Percentiles rank a stretch among this genome's conserved stretches.
Evolutionary conservation across 2,888 invertebrate species (phyloP).

Genomic region (Andrena bicolor): DNA sequence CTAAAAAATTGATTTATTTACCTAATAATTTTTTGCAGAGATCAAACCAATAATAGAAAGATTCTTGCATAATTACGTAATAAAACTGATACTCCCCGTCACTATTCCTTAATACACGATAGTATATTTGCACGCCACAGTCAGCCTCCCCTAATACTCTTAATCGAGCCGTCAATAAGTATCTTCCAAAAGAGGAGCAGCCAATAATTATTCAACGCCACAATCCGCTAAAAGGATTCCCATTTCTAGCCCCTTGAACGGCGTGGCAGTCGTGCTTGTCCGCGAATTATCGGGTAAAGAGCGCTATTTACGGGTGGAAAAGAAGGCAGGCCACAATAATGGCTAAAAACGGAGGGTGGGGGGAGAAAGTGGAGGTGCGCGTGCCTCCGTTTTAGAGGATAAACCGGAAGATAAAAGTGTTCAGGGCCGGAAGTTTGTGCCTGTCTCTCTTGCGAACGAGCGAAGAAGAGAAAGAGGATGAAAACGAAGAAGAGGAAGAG

Average conservation of each 20-base stretch:
- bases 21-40: too few species aligned
- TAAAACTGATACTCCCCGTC: too few species aligned
- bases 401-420: slow-evolving; percentile 65
- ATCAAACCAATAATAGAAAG: too few species aligned
- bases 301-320: slow-evolving; percentile 32
- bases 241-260: background rate
- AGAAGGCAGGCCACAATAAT: background rate
- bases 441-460: slow-evolving; percentile 5
- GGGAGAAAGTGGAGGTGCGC: slow-evolving; percentile 8
- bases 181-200: background rate
- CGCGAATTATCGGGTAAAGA: slow-evolving; percentile 38
- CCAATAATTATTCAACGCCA: slow-evolving; percentile 34
- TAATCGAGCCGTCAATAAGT: too few species aligned
- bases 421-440: slow-evolving; percentile 57
- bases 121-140: too few species aligned
- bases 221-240: slow-evolving; percentile 26
- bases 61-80: too few species aligned
- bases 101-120: too few species aligned
- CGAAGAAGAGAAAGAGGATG: background rate
- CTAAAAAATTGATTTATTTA: too few species aligned
- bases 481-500: background rate
- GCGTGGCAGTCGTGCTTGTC: background rate
- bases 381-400: slow-evolving; percentile 64
- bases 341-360: background rate
- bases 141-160: too few species aligned